Conservation (phyloP, 2,888 invertebrate species). For the Conus canariensis region DNA sequence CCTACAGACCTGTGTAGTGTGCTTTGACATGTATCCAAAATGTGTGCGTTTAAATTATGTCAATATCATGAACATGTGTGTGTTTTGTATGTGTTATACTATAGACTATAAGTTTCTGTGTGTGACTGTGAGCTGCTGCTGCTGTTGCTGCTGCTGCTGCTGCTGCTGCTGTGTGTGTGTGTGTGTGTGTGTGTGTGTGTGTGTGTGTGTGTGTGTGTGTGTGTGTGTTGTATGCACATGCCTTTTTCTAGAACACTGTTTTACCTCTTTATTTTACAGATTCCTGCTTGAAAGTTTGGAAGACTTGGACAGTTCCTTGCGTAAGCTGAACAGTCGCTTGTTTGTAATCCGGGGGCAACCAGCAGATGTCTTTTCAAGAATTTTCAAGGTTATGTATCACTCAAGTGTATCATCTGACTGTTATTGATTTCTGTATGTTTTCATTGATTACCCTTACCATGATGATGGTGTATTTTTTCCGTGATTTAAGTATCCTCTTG, state of each 20-base stretch:
- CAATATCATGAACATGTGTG: too few relatives aligned
- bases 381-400: conserved; percentile 83
- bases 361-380: conserved; percentile 90
- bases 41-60: too few relatives aligned
- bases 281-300: conserved; percentile 92
- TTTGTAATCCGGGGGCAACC: conserved; percentile 94
- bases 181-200: neutral
- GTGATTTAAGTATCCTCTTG: too few relatives aligned
- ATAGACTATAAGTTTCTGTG: neutral
- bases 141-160: too few relatives aligned
- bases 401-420: neutral
- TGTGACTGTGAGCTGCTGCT: neutral
- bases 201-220: neutral
- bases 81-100: too few relatives aligned
- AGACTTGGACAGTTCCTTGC: conserved; percentile 88
- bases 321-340: conserved; percentile 89
- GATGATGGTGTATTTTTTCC: neutral
- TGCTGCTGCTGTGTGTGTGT: neutral
- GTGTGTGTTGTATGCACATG: neutral
- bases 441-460: neutral
- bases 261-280: conserved; percentile 79
- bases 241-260: neutral
- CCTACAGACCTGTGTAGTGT: too few relatives aligned
- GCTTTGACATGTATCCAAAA: too few relatives aligned
- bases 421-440: neutral